A percentile compares a stretch with the other conserved stretches of the same genome.
phyloP scores from a whole-genome alignment of 2,888 invertebrate genomes.

The Luffia ferchaultella region DNA sequence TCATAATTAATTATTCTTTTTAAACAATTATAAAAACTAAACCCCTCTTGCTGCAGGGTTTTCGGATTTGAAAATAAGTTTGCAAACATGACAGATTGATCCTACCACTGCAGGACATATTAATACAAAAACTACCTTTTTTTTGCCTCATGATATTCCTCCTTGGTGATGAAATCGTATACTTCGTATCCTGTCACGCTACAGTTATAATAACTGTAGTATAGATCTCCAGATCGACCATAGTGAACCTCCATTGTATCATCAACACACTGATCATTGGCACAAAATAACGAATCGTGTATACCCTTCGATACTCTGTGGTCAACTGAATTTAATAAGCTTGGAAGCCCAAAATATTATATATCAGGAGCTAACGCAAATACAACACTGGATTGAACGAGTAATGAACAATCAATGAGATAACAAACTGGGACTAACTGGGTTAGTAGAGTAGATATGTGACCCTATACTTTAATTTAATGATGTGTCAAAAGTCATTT shows the following conservation, averaged over 20 bases:
- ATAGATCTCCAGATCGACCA: slow-evolving; percentile 41
- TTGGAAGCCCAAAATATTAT: not conserved
- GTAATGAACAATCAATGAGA: not conserved
- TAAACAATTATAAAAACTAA: too few relatives aligned
- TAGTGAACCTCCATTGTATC: slow-evolving; percentile 43
- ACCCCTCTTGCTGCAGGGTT: too few relatives aligned
- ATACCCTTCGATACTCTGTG: not conserved
- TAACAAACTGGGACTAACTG: not conserved
- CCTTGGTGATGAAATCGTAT: slow-evolving; percentile 45
- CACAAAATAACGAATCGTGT: slow-evolving; percentile 14
- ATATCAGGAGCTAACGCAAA: not conserved
- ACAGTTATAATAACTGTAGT: slow-evolving; percentile 50
- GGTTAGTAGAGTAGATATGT: not conserved
- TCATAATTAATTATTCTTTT: too few relatives aligned
- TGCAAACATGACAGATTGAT: too few relatives aligned
- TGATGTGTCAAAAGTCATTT: not conserved
- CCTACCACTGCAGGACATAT: too few relatives aligned
- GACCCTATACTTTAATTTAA: not conserved
- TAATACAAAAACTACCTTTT: too few relatives aligned
- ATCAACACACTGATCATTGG: slow-evolving; percentile 32
- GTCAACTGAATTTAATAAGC: not conserved
- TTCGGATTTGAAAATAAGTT: too few relatives aligned
- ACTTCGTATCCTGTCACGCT: slow-evolving; percentile 46
- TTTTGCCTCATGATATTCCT: slow-evolving; percentile 20
- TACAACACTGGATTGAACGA: not conserved